Evolutionary conservation across 2,888 invertebrate species (phyloP).

Genomic region (Cryptophagus acutangulus): DNA sequence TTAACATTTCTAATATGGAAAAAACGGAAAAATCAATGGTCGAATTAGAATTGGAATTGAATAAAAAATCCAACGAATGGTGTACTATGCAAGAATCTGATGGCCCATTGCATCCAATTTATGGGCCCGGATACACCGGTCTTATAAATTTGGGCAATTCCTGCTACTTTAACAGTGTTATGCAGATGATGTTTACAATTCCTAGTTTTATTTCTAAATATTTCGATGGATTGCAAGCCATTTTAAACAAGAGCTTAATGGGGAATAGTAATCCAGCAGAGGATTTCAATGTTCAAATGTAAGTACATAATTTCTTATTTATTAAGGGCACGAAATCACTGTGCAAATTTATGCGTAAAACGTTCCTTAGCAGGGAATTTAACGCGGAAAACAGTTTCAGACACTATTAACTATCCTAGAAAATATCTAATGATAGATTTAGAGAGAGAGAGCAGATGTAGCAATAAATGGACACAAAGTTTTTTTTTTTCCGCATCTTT

Average conservation of each 20-base stretch:
- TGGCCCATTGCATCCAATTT: conserved; percentile 74
- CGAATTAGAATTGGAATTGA: conserved; percentile 92
- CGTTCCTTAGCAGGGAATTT: too few relatives aligned
- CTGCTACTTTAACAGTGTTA: conserved; percentile 96
- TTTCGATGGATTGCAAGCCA: conserved; percentile 61
- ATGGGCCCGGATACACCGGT: conserved; percentile 90
- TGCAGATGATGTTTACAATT: conserved; percentile 88
- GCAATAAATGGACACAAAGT: too few relatives aligned
- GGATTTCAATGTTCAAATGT: conserved; percentile 87
- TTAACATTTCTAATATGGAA: conserved; percentile 86
- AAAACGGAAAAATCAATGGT: conserved; percentile 99
- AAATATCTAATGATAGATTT: too few relatives aligned
- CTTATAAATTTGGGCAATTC: conserved; percentile 95
- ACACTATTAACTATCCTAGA: too few relatives aligned
- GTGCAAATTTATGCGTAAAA: too few relatives aligned
- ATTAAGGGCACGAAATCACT: too few relatives aligned
- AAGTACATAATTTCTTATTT: conserved; percentile 44
- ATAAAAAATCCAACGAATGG: conserved; percentile 93
- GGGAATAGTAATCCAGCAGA: conserved; percentile 67
- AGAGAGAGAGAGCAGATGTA: too few relatives aligned
- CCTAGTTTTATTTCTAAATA: conserved; percentile 82
- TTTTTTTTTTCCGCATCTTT: too few relatives aligned
- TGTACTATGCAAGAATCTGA: conserved; percentile 87
- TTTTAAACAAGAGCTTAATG: conserved; percentile 66
- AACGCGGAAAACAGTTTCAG: too few relatives aligned